These are phyloP conservation scores for Agelas oroides DNA, from an alignment of 37 sponge, comb jelly and placozoan species.

Conservation along the genomic window DNA sequence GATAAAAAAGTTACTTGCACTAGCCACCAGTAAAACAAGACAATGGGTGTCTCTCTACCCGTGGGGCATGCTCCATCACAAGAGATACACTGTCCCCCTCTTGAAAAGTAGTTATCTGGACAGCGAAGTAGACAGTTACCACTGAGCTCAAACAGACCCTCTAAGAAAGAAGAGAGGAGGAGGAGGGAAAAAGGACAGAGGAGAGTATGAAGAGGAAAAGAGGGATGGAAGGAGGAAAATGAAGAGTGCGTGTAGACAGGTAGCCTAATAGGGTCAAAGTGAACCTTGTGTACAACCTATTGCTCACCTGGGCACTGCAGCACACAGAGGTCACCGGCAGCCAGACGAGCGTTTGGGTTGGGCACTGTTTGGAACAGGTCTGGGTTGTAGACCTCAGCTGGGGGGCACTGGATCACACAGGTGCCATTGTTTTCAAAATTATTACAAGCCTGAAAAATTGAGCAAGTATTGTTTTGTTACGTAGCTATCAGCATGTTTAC, in stretches of 20 bases:
- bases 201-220: no score
- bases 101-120: slow-evolving; percentile 16
- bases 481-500: no score
- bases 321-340: slow-evolving; percentile 54
- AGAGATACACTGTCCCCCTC: slow-evolving; percentile 10
- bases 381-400: slow-evolving; percentile 33
- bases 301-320: slow-evolving; percentile 56
- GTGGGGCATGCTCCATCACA: slow-evolving; percentile 38
- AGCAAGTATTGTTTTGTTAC: no score
- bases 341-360: slow-evolving; percentile 56
- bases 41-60: no score
- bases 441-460: slow-evolving; percentile 62
- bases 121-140: slow-evolving; percentile 50
- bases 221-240: no score
- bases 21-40: no score
- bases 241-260: no score
- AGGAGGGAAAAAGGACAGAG: no score
- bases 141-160: slow-evolving; percentile 28
- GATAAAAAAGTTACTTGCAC: no score
- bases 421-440: slow-evolving; percentile 72
- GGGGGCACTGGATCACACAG: slow-evolving; percentile 64
- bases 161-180: background rate
- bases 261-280: no score
- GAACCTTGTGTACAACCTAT: no score
- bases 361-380: slow-evolving; percentile 7